A percentile compares a stretch with the other conserved stretches of the same genome.
These are phyloP conservation scores for Bufo gargarizans DNA, from an alignment of 2,113 vertebrate species.

Conservation along the genomic window DNA sequence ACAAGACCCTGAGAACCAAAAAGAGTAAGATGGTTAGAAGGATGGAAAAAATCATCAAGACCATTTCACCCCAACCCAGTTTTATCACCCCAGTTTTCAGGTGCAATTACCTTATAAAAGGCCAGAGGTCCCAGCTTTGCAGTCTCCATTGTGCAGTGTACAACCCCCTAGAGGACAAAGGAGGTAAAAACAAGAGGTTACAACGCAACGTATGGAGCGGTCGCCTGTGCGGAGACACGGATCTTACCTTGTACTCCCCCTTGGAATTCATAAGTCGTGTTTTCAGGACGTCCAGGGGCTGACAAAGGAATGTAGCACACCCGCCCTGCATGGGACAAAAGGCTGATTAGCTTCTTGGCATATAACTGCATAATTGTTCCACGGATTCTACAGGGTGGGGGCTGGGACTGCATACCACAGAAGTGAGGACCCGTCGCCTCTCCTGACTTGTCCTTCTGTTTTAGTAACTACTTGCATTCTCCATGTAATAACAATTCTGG, in stretches of 20 bases:
- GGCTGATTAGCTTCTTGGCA: not conserved
- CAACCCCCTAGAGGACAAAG: slow-evolving; percentile 76
- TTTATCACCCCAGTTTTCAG: too few relatives aligned
- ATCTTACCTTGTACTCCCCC: slow-evolving; percentile 88
- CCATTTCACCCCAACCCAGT: not conserved
- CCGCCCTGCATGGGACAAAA: slow-evolving; percentile 78
- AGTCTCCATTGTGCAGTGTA: slow-evolving; percentile 86
- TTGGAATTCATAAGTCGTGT: slow-evolving; percentile 95
- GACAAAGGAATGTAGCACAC: slow-evolving; percentile 93
- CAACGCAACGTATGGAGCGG: not conserved
- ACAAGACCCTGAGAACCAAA: slow-evolving; percentile 64
- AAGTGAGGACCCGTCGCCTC: too few relatives aligned
- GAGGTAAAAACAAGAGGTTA: not conserved
- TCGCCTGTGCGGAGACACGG: not conserved
- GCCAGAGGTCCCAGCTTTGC: slow-evolving; percentile 87
- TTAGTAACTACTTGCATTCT: too few relatives aligned
- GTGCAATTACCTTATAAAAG: slow-evolving; percentile 87
- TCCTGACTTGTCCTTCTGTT: too few relatives aligned
- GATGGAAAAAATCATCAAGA: too few relatives aligned
- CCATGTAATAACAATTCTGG: too few relatives aligned
- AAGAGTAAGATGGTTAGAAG: not conserved
- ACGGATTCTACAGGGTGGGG: not conserved
- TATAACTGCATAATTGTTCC: not conserved
- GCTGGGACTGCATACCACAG: too few relatives aligned
- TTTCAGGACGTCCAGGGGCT: slow-evolving; percentile 94